Evolutionary conservation across 2,888 invertebrate species (phyloP).

Genomic region (Rutpela maculata): DNA sequence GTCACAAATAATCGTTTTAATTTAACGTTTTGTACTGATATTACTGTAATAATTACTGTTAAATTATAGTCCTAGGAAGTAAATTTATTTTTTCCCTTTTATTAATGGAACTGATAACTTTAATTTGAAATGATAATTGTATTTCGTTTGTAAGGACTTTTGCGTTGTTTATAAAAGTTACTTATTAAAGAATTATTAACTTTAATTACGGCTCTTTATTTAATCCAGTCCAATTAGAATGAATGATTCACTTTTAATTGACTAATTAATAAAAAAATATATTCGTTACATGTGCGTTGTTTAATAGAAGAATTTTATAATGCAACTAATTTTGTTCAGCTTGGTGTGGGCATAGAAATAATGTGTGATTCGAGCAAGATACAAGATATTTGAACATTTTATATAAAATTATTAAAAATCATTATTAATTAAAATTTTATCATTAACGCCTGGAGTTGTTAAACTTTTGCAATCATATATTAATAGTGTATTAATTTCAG

Average conservation of each 20-base stretch:
- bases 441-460: no score
- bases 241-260: constrained; percentile 62
- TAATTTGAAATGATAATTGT: constrained; percentile 51
- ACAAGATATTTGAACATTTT: neutral
- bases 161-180: constrained; percentile 62
- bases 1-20: constrained; percentile 11
- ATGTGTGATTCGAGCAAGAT: neutral
- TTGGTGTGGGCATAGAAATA: neutral
- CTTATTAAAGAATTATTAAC: constrained; percentile 67
- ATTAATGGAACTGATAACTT: constrained; percentile 50
- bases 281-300: constrained; percentile 39
- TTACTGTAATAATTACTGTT: constrained; percentile 25
- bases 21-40: constrained; percentile 27
- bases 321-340: neutral
- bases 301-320: constrained; percentile 12
- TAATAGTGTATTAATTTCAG: no score
- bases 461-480: no score
- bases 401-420: no score
- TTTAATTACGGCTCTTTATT: constrained; percentile 66
- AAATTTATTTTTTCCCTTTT: constrained; percentile 38
- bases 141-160: constrained; percentile 57
- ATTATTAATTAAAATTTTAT: no score
- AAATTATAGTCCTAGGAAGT: constrained; percentile 21
- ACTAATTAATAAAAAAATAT: constrained; percentile 61
- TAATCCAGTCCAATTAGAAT: constrained; percentile 66